Percentiles rank a stretch among this genome's conserved stretches.
Conservation (phyloP, 2,888 invertebrate species). For the Pheosia gnoma region DNA sequence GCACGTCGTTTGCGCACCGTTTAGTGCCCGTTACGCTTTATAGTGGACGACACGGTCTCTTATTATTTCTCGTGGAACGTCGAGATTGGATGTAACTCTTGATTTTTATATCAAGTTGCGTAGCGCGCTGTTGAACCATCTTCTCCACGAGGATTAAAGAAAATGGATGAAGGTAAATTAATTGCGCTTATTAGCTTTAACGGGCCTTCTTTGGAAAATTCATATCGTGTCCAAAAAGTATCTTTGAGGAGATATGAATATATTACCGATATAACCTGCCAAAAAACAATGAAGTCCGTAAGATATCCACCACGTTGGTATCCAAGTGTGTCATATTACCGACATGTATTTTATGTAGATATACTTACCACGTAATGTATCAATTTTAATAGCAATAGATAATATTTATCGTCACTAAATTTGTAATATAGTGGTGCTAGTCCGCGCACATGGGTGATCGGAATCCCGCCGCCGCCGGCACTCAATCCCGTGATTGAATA, state of each 20-base stretch:
- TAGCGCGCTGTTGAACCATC: background rate
- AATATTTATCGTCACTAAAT: slow-evolving; percentile 1
- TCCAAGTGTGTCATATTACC: no score
- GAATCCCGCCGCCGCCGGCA: slow-evolving; percentile 16
- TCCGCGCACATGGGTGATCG: slow-evolving; percentile 11
- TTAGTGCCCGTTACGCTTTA: slow-evolving; percentile 61
- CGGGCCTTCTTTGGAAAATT: no score
- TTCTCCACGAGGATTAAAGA: no score
- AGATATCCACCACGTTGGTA: no score
- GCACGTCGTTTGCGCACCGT: slow-evolving; percentile 53
- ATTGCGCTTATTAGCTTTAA: no score
- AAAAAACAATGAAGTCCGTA: no score
- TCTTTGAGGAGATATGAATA: no score
- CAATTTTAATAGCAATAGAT: background rate
- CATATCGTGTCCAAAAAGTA: no score
- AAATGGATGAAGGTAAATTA: no score
- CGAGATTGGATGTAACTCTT: slow-evolving; percentile 40
- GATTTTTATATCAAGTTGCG: slow-evolving; percentile 21
- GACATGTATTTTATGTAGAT: no score
- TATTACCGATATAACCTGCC: no score
- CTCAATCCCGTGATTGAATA: slow-evolving; percentile 48
- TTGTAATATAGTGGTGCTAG: slow-evolving; percentile 1
- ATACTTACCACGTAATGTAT: no score
- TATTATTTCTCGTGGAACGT: slow-evolving; percentile 49
- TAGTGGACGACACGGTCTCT: slow-evolving; percentile 54